phyloP scores from a whole-genome alignment of 2,888 invertebrate genomes.

The Apamea sordens region DNA sequence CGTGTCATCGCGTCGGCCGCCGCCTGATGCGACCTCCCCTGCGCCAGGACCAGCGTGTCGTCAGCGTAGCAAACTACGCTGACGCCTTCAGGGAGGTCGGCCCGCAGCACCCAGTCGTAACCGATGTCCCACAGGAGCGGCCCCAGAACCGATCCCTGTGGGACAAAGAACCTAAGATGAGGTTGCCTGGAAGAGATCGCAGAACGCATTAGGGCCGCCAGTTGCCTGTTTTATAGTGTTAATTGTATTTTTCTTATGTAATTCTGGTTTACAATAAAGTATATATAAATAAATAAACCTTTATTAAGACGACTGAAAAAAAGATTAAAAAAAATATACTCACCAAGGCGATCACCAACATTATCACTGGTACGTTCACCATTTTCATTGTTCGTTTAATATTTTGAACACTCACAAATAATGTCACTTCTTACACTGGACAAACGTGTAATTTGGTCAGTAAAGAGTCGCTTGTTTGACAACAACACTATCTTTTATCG shows the following conservation, averaged over 20 bases:
- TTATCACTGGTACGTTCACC: constrained; percentile 70
- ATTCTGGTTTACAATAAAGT: too few species aligned
- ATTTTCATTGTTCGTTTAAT: constrained; percentile 74
- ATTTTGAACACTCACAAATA: constrained; percentile 58
- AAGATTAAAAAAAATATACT: constrained; percentile 68
- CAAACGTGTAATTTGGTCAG: constrained; percentile 82
- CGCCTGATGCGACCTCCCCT: too few species aligned
- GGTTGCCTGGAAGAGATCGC: background rate
- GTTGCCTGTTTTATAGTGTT: too few species aligned
- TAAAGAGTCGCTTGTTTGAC: constrained; percentile 77
- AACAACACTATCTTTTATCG: constrained; percentile 67
- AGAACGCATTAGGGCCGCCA: background rate
- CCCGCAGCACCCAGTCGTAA: too few species aligned
- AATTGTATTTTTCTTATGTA: too few species aligned
- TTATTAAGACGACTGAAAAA: background rate
- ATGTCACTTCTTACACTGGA: constrained; percentile 80
- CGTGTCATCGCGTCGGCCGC: too few species aligned
- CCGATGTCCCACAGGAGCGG: too few species aligned
- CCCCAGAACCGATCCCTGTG: too few species aligned
- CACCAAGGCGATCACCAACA: constrained; percentile 76
- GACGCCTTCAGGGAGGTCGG: too few species aligned
- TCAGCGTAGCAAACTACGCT: too few species aligned
- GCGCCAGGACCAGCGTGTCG: too few species aligned
- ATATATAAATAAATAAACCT: background rate
- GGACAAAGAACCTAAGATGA: background rate